Conservation (phyloP, 2,797 vertebrate species). For the Spondyliosoma cantharus region DNA sequence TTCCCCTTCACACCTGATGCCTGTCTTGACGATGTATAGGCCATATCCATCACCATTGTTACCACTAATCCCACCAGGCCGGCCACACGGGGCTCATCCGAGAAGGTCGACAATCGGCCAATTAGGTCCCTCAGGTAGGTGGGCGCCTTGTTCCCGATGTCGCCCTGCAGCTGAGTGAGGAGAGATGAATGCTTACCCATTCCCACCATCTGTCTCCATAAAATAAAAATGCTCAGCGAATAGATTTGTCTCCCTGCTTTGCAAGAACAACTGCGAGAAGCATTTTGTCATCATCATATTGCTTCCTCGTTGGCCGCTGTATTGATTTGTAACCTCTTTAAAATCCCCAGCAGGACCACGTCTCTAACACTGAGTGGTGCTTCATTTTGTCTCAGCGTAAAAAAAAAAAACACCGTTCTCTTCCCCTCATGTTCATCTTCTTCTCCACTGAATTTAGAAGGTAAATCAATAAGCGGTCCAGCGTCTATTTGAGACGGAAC, state of each 20-base stretch:
- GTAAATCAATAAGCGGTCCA: constrained; percentile 38
- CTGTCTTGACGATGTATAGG: constrained; percentile 60
- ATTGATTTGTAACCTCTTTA: constrained; percentile 43
- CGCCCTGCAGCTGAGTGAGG: constrained; percentile 63
- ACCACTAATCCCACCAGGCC: constrained; percentile 78
- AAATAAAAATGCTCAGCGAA: constrained; percentile 7
- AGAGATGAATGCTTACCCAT: neutral
- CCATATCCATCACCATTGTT: constrained; percentile 79
- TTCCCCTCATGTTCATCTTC: constrained; percentile 20
- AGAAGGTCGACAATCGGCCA: constrained; percentile 72
- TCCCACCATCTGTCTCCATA: constrained; percentile 16
- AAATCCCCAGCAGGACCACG: constrained; percentile 13
- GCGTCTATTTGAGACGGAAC: neutral
- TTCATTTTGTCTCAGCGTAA: constrained; percentile 45
- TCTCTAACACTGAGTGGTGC: constrained; percentile 17
- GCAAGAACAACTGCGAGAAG: constrained; percentile 11
- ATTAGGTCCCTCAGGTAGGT: constrained; percentile 81
- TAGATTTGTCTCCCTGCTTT: neutral
- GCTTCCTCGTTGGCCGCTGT: constrained; percentile 4
- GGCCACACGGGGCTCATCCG: constrained; percentile 77
- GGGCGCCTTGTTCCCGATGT: constrained; percentile 72
- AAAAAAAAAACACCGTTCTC: constrained; percentile 1
- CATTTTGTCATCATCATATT: constrained; percentile 31
- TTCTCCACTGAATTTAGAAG: constrained; percentile 28
- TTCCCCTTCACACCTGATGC: constrained; percentile 50